Evolutionary conservation across 2,113 vertebrate species (phyloP).

Genomic region (Lepidothrix coronata): DNA sequence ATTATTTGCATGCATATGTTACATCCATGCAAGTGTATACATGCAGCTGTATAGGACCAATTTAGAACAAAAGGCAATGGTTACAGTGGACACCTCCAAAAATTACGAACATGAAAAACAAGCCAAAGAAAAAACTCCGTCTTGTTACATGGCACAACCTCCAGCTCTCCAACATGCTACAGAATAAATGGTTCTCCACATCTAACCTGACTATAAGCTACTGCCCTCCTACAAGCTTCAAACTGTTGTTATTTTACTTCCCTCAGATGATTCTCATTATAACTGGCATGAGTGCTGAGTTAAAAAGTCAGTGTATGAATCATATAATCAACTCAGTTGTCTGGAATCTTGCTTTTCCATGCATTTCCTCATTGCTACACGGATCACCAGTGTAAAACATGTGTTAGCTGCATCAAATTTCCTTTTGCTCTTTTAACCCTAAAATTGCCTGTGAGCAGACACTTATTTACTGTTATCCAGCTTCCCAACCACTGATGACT

Average conservation of each 20-base stretch:
- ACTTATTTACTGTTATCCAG: neutral
- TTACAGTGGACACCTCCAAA: neutral
- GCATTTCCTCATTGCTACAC: neutral
- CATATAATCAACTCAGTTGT: neutral
- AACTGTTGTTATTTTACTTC: neutral
- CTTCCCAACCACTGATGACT: neutral
- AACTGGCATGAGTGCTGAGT: neutral
- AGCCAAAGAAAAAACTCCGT: neutral
- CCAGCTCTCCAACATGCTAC: neutral
- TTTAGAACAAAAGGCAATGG: neutral
- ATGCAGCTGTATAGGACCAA: neutral
- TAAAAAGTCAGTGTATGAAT: conserved; percentile 15
- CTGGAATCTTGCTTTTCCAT: conserved; percentile 14
- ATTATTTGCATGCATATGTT: neutral
- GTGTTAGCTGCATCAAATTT: neutral
- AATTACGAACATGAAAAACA: neutral
- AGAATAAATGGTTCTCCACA: neutral
- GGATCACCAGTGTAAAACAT: neutral
- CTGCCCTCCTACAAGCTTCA: neutral
- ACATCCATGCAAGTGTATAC: neutral
- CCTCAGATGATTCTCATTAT: conserved; percentile 36
- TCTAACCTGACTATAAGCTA: neutral
- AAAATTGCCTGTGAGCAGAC: neutral
- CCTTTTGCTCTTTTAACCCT: conserved; percentile 26
- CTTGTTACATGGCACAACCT: neutral